Base-by-base conservation (phyloP, 2,888 invertebrate genomes). In the Oscheius sp. region DNA sequence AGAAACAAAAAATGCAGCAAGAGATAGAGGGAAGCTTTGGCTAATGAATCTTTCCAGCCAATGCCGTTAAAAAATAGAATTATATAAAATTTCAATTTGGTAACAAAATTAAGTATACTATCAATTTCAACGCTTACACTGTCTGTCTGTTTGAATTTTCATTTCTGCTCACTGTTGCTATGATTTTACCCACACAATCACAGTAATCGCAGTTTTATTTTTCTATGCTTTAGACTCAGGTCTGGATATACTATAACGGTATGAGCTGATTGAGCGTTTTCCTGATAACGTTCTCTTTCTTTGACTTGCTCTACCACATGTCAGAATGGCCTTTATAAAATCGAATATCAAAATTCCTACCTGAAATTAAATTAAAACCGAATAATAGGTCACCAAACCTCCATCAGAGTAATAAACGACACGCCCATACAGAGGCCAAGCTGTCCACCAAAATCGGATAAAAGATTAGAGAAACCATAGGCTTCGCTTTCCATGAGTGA, bases 361-460 rank as follows among this genome's bases (percentile, higher is more conserved):
- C 62, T 62, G 22, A 49, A 62, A 1, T 36, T 20, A 24, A 4
- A 14, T 33, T 33, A 12, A 8, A n/a, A 20, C 36, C 24, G 4
- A 33, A 20, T n/a, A 22, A 26, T 26, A 17, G 8, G n/a, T 44
- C 2, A 14, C 17, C 33, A n/a, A n/a, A 65, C 65, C 45, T 65
- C 65, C 65, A 65, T 65, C 5, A 65, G 54, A 2, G 84, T 84
- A n/a, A 84, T 64, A 66, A 84, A 77, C 20, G 80, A 80, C n/a
- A 84, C 78, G 6, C 83, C 83, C 44, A 78, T 80, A 82, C 82
- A 82, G 5, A 83, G 67, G n/a, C 82, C 83, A 12, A 80, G 70
- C 65, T 83, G 82, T 12, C 83, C 83, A 30, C 84, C 84, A 50
- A 84, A 82, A 78, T 84, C 84, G 51, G 84, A 82, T 36, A 84